Base-by-base conservation (phyloP, 2,113 vertebrate species). In the Otolemur garnettii region DNA sequence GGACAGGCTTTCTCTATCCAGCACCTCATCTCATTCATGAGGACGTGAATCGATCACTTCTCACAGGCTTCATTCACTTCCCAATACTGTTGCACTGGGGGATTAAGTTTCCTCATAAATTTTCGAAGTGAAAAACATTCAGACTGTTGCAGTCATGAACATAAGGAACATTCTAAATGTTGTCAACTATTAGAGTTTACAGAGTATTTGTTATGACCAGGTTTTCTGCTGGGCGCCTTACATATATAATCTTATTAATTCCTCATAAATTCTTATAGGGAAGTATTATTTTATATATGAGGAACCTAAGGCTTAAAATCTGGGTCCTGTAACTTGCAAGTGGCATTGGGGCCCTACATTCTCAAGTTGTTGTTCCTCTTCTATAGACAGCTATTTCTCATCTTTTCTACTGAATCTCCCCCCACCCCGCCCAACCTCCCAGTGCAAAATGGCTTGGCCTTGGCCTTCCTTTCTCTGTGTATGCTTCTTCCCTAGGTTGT, bases 161-260 rank as follows among this genome's bases (percentile, higher is more conserved):
- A 64, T 59, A 87, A 87, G 33, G 8, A 66, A 59, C 80, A 74
- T 81, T 91, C 11, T 87, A 60, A 81, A 86, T 55, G 81, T 90
- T 87, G 5, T 18, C 24, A 74, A 38, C 87, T 93, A 24, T 69
- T 62, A 89, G 78, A 74, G 1, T 80, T 71, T 86, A 45, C 17
- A 55, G 62, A 86, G 5, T 79, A 71, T 53, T 53, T 62, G 50
- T 72, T 33, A 55, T 42, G 42, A 11, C 42, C 59, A 80, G 4
- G 7, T 64, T 80, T 79, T 57, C 74, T 72, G 33, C 35, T 90
- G 59, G 38, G 71, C 22, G 60, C 35, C 64, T 88, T 24, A 78
- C 53, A 11, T 68, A 50, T 22, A 21, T 80, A 85, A 71, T 55
- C 45, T 21, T 53, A 69, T 50, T 45, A 94, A 50, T 45, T 4